Evolutionary conservation across 2,888 invertebrate species (phyloP), one percentile per base, ranked within the genome.

Genomic region (Pollenia amentaria): DNA sequence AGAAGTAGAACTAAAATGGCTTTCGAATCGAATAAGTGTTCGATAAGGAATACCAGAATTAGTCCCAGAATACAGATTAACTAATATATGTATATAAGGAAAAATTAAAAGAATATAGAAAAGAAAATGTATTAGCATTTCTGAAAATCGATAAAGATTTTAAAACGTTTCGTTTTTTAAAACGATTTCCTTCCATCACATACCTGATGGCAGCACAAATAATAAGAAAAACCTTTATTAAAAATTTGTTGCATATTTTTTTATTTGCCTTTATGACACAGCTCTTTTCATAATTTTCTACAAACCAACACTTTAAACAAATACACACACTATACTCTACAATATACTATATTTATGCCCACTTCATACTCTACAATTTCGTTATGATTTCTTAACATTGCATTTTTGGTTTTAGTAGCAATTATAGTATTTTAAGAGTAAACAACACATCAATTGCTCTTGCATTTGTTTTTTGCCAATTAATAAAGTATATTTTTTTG

Each of bases 381-480:
- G 48, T 62, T 85, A n/a, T 69, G 18, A 69, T 55, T 75, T 70
- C 42, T n/a, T 81, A 11, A 53, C 72, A 53, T 75, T 67, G n/a
- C 78, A 67, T 85, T 62, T 82, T 79, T 73, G 62, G 46, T 77
- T 84, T 87, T 64, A 87, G 84, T 87, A 77, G 80, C 44, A 80
- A 38, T 75, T 80, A 44, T 67, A 51, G 62, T 73, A 79, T 67
- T 62, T 14, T 29, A 62, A 55, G 51, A 44, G 65, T 44, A 81
- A 62, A 67, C 12, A 4, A 57, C 55, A 42, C 70, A 51, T 42
- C 44, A 48, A 64, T 57, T 73, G 48, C 65, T 82, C 42, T 64
- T 46, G 46, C 73, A 64, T 38, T 78, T n/a, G 65, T 67, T 38
- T n/a, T 55, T 44, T 65, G 55, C 40, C 29, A 40, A 51, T 60